phyloP scores from a whole-genome alignment of 1,140 invertebrate genomes.

The Wiebesia pumilae region DNA sequence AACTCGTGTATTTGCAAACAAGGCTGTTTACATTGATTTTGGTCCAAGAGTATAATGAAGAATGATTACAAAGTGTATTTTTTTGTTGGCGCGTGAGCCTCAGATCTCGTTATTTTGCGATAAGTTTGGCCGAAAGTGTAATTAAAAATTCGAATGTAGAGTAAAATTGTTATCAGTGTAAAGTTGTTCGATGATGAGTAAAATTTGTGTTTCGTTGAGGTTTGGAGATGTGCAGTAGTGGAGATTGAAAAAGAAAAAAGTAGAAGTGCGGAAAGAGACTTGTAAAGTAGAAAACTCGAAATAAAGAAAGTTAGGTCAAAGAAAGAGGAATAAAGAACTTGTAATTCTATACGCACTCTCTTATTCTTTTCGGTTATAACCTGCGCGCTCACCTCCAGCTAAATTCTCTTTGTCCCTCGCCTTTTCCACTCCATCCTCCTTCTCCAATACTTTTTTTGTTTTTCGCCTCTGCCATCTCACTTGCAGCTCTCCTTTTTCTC shows the following conservation, averaged over 20 bases:
- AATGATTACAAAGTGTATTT: background rate
- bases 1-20: background rate
- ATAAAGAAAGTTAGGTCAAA: constrained; percentile 39
- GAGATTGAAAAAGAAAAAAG: too few species aligned
- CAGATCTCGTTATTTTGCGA: background rate
- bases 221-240: too few species aligned
- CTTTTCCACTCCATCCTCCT: constrained; percentile 23
- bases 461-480: too few species aligned
- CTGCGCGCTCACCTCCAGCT: constrained; percentile 39
- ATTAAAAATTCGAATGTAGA: background rate
- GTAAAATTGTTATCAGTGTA: background rate
- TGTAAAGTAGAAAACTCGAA: too few species aligned
- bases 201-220: too few species aligned
- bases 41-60: background rate
- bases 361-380: background rate
- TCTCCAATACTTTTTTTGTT: constrained; percentile 32
- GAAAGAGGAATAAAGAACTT: constrained; percentile 50
- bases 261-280: too few species aligned
- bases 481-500: too few species aligned
- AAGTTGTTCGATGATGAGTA: too few species aligned
- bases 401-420: constrained; percentile 21
- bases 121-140: background rate
- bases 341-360: constrained; percentile 50
- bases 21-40: background rate
- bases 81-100: background rate